Evolutionary conservation across 2,888 invertebrate genomes (phyloP), one percentile per base, ranked within the genome.

Genomic region (Gandaritis pyraliata): DNA sequence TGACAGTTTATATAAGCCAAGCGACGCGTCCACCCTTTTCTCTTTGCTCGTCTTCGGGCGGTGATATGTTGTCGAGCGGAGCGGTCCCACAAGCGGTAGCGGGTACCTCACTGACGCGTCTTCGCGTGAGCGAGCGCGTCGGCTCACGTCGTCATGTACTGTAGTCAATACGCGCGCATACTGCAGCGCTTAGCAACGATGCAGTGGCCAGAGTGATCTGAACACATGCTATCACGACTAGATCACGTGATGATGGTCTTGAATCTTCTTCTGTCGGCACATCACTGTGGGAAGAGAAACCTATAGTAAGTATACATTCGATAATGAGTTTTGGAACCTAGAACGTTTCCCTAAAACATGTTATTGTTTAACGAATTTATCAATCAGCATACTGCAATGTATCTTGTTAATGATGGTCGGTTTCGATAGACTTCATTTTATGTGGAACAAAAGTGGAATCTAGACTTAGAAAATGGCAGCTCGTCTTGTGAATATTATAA

Each of bases 1-100:
- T 38, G 41, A 64, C 33, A 61, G 39, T 78, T 90, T 92, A 94
- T 76, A 93, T 93, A 63, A 94, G 88, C 94, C 94, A 94, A 29
- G 94, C 94, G 7, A 94, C 94, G 33, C 93, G 84, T 10, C 93
- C 91, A 30, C 91, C 88, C 66, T 93, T 88, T 56, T 93, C 93
- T 52, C 88, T 3, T 73, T 77, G 29, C 73, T 72, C 62, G 52
- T 79, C 77, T 15, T 84, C 83, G 65, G 87, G 80, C 48, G 86
- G 75, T 29, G 82, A 70, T 62, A 80, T 79, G 64, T 68, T 77
- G 53, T 81, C 81, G 13, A 80, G 76, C 48, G 81, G 50, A 71
- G 84, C 81, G 69, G 82, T n/a, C 1, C 77, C 75, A 67, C 76
- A 65, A 64, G 83, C 81, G 76, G 78, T 68, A 15, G 75, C 79